Evolutionary conservation across 2,113 vertebrate species (phyloP).

Genomic region (Solea solea): DNA sequence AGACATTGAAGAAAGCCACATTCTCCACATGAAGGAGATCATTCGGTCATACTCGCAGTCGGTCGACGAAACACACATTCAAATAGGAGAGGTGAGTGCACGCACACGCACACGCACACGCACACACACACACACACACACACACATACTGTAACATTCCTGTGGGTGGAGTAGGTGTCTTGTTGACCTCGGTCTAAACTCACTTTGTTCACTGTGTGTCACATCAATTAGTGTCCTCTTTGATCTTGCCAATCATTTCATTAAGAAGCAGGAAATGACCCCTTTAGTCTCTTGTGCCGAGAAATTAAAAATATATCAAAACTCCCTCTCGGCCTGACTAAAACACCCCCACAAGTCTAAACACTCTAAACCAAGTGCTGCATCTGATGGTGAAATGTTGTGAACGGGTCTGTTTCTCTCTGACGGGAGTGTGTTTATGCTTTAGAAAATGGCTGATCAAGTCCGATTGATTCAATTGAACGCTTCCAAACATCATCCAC

Average conservation of each 20-base stretch:
- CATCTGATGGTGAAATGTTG: conserved; percentile 15
- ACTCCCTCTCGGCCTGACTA: conserved; percentile 38
- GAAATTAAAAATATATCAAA: conserved; percentile 73
- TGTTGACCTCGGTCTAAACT: conserved; percentile 50
- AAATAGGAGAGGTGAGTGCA: conserved; percentile 91
- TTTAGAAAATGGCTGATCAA: conserved; percentile 23
- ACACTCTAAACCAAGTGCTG: conserved; percentile 16
- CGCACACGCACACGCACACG: conserved; percentile 7
- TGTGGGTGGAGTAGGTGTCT: conserved; percentile 61
- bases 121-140: not conserved
- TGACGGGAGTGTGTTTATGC: conserved; percentile 33
- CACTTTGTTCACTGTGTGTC: conserved; percentile 60
- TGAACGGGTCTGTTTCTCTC: conserved; percentile 1
- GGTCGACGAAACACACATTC: conserved; percentile 91
- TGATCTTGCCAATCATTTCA: conserved; percentile 73
- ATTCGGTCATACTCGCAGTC: conserved; percentile 91
- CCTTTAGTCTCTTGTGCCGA: conserved; percentile 54
- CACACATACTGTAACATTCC: conserved; percentile 52
- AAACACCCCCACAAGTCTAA: conserved; percentile 45
- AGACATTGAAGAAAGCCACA: conserved; percentile 95
- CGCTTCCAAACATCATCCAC: conserved; percentile 42
- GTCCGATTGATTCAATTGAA: not conserved
- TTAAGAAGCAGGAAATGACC: conserved; percentile 64
- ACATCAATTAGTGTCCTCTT: conserved; percentile 69
- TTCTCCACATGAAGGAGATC: conserved; percentile 95